A percentile compares a stretch with the other conserved stretches of the same genome.
Conservation (phyloP, 2,113 vertebrate genomes). For the Lynx canadensis region DNA sequence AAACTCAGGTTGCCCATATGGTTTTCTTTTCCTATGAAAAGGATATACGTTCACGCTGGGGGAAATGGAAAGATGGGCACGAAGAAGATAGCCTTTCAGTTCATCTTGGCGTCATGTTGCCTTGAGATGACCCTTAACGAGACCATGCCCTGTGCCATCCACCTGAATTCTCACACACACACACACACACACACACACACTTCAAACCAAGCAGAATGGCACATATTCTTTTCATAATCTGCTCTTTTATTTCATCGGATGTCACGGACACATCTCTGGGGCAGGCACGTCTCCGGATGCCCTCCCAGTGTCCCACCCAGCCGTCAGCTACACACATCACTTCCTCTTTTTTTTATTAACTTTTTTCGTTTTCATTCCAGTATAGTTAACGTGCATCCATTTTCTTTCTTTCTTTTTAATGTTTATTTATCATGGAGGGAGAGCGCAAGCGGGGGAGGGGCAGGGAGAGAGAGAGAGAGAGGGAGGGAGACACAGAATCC, state of each 20-base stretch:
- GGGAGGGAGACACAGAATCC: too few species aligned
- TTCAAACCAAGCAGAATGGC: background rate
- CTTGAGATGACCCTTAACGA: background rate
- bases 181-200: too few species aligned
- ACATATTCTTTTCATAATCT: background rate
- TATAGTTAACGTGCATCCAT: background rate
- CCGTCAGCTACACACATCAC: background rate
- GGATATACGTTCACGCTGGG: background rate
- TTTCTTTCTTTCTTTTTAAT: too few species aligned
- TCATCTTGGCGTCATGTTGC: too few species aligned
- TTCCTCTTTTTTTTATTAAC: background rate
- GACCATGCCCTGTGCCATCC: background rate
- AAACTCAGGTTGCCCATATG: background rate
- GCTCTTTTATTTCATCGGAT: background rate
- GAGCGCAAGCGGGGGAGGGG: too few species aligned
- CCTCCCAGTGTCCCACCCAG: background rate
- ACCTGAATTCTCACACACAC: background rate
- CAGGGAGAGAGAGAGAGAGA: too few species aligned
- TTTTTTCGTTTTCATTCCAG: background rate
- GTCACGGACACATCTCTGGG: background rate
- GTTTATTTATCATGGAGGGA: too few species aligned
- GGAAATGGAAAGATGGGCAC: too few species aligned
- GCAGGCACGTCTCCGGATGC: background rate
- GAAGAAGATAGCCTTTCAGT: background rate
- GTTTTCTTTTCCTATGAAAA: background rate